Percentiles rank a stretch among this genome's conserved stretches.
Conservation (phyloP, 2,113 vertebrate genomes). For the Oncorhynchus gorbuscha region DNA sequence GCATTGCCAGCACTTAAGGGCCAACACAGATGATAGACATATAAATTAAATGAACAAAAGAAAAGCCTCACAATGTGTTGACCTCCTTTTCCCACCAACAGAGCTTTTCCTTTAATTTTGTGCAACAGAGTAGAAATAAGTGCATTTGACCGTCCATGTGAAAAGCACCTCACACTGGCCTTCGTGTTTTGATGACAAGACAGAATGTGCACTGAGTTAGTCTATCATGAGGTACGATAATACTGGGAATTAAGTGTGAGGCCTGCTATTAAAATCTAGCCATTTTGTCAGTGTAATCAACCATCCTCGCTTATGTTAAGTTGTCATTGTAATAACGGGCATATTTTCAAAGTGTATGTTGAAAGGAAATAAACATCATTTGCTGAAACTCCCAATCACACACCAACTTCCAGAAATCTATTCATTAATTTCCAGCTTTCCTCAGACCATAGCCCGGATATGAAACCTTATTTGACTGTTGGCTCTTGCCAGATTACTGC, state of each 20-base stretch:
- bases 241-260: too few relatives aligned
- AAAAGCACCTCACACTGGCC: conserved; percentile 3
- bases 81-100: conserved; percentile 23
- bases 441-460: conserved; percentile 22
- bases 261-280: too few relatives aligned
- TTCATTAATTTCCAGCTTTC: conserved; percentile 26
- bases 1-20: conserved; percentile 23
- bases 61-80: conserved; percentile 22
- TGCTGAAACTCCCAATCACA: too few relatives aligned
- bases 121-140: conserved; percentile 5
- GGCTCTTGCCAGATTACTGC: conserved; percentile 11
- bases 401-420: too few relatives aligned
- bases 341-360: too few relatives aligned
- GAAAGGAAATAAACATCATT: too few relatives aligned
- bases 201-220: conserved; percentile 5
- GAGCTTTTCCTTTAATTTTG: conserved; percentile 1
- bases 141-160: conserved; percentile 10
- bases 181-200: conserved; percentile 1
- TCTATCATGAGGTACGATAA: background rate
- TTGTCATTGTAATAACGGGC: too few relatives aligned
- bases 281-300: too few relatives aligned
- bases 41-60: conserved; percentile 33
- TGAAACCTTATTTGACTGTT: conserved; percentile 20
- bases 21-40: conserved; percentile 15
- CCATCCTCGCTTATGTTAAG: too few relatives aligned